Conservation (phyloP, 1,140 invertebrate genomes). For the Drosophila nikananu region DNA sequence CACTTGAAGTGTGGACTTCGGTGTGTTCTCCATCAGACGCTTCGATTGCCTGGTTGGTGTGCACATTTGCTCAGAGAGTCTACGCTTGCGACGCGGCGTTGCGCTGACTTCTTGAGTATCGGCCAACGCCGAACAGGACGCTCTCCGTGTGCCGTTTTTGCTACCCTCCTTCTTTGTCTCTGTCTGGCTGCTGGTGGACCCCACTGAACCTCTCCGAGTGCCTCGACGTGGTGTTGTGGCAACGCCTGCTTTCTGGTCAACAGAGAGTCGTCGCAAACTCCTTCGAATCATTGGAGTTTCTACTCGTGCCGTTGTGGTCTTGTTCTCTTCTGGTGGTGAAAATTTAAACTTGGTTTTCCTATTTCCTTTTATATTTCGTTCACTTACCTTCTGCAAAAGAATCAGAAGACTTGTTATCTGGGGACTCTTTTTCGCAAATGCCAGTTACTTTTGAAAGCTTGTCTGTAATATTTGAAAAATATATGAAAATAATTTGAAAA, state of each 20-base stretch:
- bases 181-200: constrained; percentile 47
- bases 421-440: constrained; percentile 19
- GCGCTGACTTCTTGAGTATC: constrained; percentile 1
- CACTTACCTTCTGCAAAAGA: constrained; percentile 5
- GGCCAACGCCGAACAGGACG: constrained; percentile 42
- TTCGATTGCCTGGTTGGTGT: constrained; percentile 56
- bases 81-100: constrained; percentile 56
- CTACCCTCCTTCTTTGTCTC: background rate
- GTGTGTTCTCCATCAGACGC: constrained; percentile 40
- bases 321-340: background rate
- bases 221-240: constrained; percentile 41
- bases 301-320: background rate
- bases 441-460: constrained; percentile 3
- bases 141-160: constrained; percentile 37
- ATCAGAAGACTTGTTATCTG: background rate
- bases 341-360: no score
- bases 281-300: constrained; percentile 26
- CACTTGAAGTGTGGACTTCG: constrained; percentile 24
- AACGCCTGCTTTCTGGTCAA: constrained; percentile 17
- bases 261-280: constrained; percentile 40
- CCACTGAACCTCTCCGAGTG: no score
- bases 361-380: background rate
- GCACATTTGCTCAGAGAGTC: constrained; percentile 49
- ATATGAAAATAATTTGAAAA: background rate
- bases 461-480: background rate